Base-by-base conservation (phyloP, 2,797 vertebrate genomes). In the Anas bahamensis region DNA sequence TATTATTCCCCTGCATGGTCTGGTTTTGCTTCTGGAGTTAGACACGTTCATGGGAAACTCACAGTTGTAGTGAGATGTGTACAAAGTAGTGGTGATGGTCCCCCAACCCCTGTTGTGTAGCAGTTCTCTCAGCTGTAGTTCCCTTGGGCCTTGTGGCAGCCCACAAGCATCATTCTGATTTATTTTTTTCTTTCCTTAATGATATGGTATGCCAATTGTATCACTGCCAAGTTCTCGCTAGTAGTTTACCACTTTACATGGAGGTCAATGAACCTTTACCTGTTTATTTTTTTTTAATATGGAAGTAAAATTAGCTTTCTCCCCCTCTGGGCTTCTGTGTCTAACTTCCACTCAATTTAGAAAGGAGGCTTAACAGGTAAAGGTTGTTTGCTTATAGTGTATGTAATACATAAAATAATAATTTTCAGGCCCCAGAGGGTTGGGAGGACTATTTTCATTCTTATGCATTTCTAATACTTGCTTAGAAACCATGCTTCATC, bases 281-380 rank as follows among this genome's bases (percentile, higher is more conserved):
- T 96, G 52, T 52, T 52, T 28, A 15, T 37, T 61, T 37, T 17
- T 60, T 26, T 26, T 6, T 26, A 11, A 28, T 39, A 28, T 91
- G 91, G 92, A 90, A 93, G 94, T 95, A 84, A 89, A 95, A 90
- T 90, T 37, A 7, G 10, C 13, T 52, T 74, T 29, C 33, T 56
- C n/a, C 8, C n/a, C 60, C 13, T 41, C 41, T 69, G 12, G 4
- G 71, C 88, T 78, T 95, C 69, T 92, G 84, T 94, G 84, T 94
- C 84, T 97, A 95, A 95, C 93, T 96, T 97, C 77, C 60, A 83
- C 65, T 92, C 95, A 89, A 94, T 96, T 96, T 96, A 73, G 83
- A 93, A 78, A 33, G 29, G 53, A 94, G 9, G 15, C 94, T 93
- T 96, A 94, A 90, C 74, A 88, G 86, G 80, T 65, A 90, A 95